Evolutionary conservation across 2,797 vertebrate species (phyloP).

Genomic region (Eulemur coronatus): DNA sequence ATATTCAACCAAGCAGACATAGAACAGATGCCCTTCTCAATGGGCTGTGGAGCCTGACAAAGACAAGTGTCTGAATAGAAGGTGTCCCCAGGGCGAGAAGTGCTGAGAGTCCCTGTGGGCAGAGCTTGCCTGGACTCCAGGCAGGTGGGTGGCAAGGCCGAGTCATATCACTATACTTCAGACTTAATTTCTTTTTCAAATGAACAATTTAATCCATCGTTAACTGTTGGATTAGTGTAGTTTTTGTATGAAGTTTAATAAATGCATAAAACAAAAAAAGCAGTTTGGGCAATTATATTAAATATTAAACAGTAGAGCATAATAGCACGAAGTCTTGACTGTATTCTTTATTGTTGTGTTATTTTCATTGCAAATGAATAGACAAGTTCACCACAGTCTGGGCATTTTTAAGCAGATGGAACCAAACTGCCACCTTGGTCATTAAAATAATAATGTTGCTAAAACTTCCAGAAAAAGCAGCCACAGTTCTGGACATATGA

Average conservation of each 20-base stretch:
- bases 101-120: neutral
- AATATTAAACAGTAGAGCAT: neutral
- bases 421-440: neutral
- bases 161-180: neutral
- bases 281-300: neutral
- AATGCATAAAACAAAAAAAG: neutral
- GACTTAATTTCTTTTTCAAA: neutral
- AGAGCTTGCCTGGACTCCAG: neutral
- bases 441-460: neutral
- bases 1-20: neutral
- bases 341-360: neutral
- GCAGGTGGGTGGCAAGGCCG: neutral
- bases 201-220: neutral
- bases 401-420: neutral
- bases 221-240: neutral
- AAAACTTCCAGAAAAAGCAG: conserved; percentile 16
- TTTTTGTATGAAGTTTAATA: conserved; percentile 8
- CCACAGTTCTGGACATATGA: neutral
- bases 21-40: neutral
- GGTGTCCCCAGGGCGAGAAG: neutral
- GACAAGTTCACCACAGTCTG: neutral
- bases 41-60: neutral
- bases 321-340: neutral
- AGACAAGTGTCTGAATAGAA: neutral
- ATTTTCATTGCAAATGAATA: conserved; percentile 20